phyloP scores from a whole-genome alignment of 2,113 vertebrate species.

The Megaleporinus macrocephalus region DNA sequence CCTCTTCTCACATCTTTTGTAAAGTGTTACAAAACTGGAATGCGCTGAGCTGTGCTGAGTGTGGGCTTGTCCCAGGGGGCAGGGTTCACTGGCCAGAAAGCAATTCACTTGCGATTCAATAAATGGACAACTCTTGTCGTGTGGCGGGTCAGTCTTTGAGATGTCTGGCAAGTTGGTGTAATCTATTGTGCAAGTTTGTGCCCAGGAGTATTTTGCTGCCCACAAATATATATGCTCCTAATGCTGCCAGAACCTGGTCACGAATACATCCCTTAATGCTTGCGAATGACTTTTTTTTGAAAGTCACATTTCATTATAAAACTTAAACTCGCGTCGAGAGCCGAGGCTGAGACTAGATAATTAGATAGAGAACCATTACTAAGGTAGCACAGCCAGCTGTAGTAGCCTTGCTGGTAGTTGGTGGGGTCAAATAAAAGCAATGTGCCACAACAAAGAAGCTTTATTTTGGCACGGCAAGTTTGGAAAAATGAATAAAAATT shows the following conservation, averaged over 20 bases:
- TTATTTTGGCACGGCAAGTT: too few species aligned
- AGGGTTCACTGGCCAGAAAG: slow-evolving; percentile 25
- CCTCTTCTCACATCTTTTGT: not conserved
- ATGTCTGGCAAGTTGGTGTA: not conserved
- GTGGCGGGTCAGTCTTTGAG: not conserved
- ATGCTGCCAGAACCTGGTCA: not conserved
- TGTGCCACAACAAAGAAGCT: too few species aligned
- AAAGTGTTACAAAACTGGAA: not conserved
- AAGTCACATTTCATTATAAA: too few species aligned
- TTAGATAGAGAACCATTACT: too few species aligned
- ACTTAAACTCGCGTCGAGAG: too few species aligned
- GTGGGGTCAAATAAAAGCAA: too few species aligned
- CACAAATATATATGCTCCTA: not conserved
- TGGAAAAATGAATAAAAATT: too few species aligned
- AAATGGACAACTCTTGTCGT: slow-evolving; percentile 53
- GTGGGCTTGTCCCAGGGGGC: not conserved
- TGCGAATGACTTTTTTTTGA: too few species aligned
- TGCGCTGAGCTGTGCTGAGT: not conserved
- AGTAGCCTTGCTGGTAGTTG: too few species aligned
- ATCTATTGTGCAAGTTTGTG: slow-evolving; percentile 58
- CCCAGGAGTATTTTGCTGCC: not conserved
- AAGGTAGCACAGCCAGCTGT: too few species aligned
- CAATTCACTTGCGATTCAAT: slow-evolving; percentile 94
- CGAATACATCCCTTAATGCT: too few species aligned
- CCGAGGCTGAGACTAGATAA: too few species aligned